Conservation (phyloP, 2,797 vertebrate genomes). For the Nannoperca obscura region DNA sequence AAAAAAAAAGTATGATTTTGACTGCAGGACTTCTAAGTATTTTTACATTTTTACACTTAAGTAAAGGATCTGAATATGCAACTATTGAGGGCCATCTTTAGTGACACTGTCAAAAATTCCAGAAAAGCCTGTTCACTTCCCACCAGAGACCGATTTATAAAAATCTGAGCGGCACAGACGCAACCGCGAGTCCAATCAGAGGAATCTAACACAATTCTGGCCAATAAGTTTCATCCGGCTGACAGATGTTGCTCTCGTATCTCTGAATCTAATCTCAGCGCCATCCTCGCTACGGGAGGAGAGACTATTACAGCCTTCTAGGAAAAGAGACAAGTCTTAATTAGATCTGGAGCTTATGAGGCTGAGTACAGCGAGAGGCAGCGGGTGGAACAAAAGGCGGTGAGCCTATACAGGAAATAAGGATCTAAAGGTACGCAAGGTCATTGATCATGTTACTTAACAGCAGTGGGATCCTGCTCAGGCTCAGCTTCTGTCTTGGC, state of each 20-base stretch:
- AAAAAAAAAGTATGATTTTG: too few species aligned
- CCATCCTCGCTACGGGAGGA: constrained; percentile 23
- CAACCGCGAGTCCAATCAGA: constrained; percentile 15
- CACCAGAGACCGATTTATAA: constrained; percentile 18
- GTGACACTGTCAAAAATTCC: background rate
- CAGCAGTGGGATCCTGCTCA: constrained; percentile 34
- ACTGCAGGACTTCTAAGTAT: background rate
- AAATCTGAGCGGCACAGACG: constrained; percentile 9
- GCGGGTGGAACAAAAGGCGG: constrained; percentile 55
- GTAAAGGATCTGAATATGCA: background rate
- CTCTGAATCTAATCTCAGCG: constrained; percentile 50
- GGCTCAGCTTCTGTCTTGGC: constrained; percentile 17
- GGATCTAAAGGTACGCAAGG: constrained; percentile 43
- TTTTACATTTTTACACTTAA: background rate
- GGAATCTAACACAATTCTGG: constrained; percentile 38
- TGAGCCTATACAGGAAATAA: constrained; percentile 45
- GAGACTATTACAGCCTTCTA: constrained; percentile 49
- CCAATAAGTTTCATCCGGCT: constrained; percentile 43
- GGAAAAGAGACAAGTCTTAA: constrained; percentile 62
- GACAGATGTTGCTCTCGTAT: constrained; percentile 59
- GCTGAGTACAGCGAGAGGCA: constrained; percentile 29
- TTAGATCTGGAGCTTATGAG: constrained; percentile 69
- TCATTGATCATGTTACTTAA: constrained; percentile 61
- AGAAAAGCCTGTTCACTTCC: background rate
- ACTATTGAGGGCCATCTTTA: background rate